Base-by-base conservation (phyloP, 1,140 invertebrate genomes). In the Drosophila equinoxialis region DNA sequence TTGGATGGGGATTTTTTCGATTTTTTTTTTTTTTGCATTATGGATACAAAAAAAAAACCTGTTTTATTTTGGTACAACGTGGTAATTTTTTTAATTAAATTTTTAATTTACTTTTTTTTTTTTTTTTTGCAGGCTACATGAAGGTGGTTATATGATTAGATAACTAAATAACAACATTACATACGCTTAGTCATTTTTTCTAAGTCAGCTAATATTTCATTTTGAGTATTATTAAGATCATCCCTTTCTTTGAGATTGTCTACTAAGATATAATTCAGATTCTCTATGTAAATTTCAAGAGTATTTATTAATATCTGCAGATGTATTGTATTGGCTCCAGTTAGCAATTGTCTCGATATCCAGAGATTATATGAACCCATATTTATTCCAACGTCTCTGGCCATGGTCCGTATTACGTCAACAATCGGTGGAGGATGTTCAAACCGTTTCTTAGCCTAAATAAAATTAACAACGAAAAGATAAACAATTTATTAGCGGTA, bases 321-420 rank as follows among this genome's bases (percentile, higher is more conserved):
- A 54, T 23, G 35, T 39, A 35, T 42, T 35, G 60, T 54, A 30
- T 64, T 60, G n/a, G 68, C 75, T 59, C 74, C 74, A 39, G 74
- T 76, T 37, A 76, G 74, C 30, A 76, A 64, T 54, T 76, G 74
- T 8, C 74, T 75, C 17, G 74, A 76, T 13, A 76, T 75, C 74
- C 74, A 76, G 1, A 73, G 74, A 69, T 76, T 73, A 42, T 76
- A 63, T 26, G 59, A 69, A 41, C 75, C 33, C 72, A 76, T 76
- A 30, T 64, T 64, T 20, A 76, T 69, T 30, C 74, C 74, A 55
- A 69, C 74, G 51, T 69, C 73, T 57, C n/a, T 37, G 30, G 68
- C 41, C 65, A 76, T 69, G 14, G 72, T 54, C 23, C 72, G 74
- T 37, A 76, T 76, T 39, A 76, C 55, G 10, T 68, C 74, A 10